Percentiles rank a stretch among this genome's conserved stretches.
Evolutionary conservation across 2,888 invertebrate genomes (phyloP).

Genomic region (Brachyopa scutellaris): DNA sequence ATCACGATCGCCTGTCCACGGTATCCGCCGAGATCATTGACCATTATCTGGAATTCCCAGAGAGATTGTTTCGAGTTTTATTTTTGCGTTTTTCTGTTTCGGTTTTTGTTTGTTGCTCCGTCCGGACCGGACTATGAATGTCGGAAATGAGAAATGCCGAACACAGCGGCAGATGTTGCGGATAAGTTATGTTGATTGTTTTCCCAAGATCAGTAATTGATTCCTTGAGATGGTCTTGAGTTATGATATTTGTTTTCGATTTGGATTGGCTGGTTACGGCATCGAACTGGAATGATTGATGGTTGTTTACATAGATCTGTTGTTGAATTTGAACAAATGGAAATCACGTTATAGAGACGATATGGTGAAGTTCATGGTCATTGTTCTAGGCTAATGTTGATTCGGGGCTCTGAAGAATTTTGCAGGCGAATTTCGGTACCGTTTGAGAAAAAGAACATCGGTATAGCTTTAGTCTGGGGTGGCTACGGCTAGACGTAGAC

Average conservation of each 20-base stretch:
- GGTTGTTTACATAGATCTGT: background rate
- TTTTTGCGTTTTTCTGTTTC: slow-evolving; percentile 4
- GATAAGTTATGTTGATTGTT: slow-evolving; percentile 48
- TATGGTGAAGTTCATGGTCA: no score
- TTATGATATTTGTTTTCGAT: slow-evolving; percentile 39
- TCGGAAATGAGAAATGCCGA: slow-evolving; percentile 11
- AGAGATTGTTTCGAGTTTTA: background rate
- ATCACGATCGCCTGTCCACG: background rate
- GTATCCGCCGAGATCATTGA: slow-evolving; percentile 49
- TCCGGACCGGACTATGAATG: background rate
- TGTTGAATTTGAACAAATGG: background rate
- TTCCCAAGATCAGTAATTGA: slow-evolving; percentile 13
- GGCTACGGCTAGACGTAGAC: no score
- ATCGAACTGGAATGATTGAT: slow-evolving; percentile 38
- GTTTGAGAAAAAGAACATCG: no score
- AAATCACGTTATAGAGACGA: no score
- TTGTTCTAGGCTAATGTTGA: no score
- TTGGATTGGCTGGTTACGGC: slow-evolving; percentile 33
- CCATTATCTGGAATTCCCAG: slow-evolving; percentile 56
- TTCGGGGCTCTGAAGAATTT: no score
- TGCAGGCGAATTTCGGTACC: no score
- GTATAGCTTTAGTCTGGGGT: no score
- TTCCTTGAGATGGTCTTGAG: slow-evolving; percentile 15
- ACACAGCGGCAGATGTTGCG: slow-evolving; percentile 11
- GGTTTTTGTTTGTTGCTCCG: background rate